Conservation (phyloP, 2,888 invertebrate genomes). For the Macaria notata region DNA sequence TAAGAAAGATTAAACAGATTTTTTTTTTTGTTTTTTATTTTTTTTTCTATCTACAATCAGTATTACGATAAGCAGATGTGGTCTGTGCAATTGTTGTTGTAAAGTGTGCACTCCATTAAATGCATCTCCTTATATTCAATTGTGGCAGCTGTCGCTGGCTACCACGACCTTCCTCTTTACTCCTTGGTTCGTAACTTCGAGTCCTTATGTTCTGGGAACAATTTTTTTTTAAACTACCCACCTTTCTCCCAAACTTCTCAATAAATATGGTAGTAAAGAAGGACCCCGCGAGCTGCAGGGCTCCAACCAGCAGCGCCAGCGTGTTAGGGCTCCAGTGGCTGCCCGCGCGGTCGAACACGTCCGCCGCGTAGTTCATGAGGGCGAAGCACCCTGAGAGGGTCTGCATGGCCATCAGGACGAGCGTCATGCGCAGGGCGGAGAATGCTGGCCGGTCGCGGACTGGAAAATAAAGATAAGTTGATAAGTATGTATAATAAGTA, state of each 20-base stretch:
- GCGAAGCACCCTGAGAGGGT: slow-evolving; percentile 69
- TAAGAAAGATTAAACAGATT: no score
- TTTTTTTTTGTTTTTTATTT: no score
- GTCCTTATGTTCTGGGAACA: no score
- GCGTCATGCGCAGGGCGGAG: slow-evolving; percentile 58
- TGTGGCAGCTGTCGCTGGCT: no score
- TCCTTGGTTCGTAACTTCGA: no score
- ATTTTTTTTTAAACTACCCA: slow-evolving; percentile 24
- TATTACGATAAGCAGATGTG: no score
- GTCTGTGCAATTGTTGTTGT: no score
- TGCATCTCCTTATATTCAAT: no score
- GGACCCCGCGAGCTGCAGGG: slow-evolving; percentile 58
- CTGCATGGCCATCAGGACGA: slow-evolving; percentile 62
- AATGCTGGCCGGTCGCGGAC: slow-evolving; percentile 57
- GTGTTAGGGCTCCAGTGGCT: slow-evolving; percentile 76
- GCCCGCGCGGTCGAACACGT: slow-evolving; percentile 70
- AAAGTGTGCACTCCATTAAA: no score
- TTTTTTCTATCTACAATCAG: no score
- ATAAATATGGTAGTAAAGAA: slow-evolving; percentile 62
- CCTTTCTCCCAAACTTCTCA: slow-evolving; percentile 67
- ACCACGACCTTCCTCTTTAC: no score
- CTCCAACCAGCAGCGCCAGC: slow-evolving; percentile 57
- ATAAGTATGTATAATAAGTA: no score
- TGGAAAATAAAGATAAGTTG: slow-evolving; percentile 30
- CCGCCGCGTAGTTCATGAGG: slow-evolving; percentile 67